Evolutionary conservation across 1,140 invertebrate species (phyloP).

Genomic region (Calosoma granatense): DNA sequence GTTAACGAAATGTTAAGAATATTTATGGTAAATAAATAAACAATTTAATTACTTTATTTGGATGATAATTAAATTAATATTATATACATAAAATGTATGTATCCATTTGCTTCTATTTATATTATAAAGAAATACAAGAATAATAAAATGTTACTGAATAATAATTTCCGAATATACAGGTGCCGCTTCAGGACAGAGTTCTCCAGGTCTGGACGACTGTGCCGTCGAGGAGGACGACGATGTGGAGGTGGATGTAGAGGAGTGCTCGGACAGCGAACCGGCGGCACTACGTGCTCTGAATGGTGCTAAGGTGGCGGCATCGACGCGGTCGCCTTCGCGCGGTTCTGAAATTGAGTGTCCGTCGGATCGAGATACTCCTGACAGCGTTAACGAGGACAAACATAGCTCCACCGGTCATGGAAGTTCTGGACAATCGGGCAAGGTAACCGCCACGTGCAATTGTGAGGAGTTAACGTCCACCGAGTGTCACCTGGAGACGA

Average conservation of each 20-base stretch:
- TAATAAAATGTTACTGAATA: too few species aligned
- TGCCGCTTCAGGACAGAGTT: constrained; percentile 22
- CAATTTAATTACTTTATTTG: too few species aligned
- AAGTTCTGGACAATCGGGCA: neutral
- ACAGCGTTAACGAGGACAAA: constrained; percentile 22
- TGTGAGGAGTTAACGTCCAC: constrained; percentile 75
- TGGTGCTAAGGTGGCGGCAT: constrained; percentile 20
- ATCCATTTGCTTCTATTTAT: too few species aligned
- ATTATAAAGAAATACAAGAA: too few species aligned
- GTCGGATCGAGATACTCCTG: constrained; percentile 28
- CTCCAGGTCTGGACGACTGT: constrained; percentile 25
- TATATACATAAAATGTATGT: too few species aligned
- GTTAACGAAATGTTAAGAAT: too few species aligned
- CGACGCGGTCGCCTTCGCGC: constrained; percentile 23
- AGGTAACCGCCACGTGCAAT: constrained; percentile 45
- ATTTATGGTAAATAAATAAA: too few species aligned
- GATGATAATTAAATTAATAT: too few species aligned
- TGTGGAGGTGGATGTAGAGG: constrained; percentile 30
- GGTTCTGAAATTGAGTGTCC: constrained; percentile 1
- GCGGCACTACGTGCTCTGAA: constrained; percentile 13
- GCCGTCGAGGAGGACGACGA: constrained; percentile 33
- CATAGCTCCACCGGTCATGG: constrained; percentile 16
- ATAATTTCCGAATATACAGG: too few species aligned
- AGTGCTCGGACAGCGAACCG: constrained; percentile 32
- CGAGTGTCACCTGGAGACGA: constrained; percentile 86